Conservation (phyloP, 23 tunicate species). For the Phallusia fumigata region DNA sequence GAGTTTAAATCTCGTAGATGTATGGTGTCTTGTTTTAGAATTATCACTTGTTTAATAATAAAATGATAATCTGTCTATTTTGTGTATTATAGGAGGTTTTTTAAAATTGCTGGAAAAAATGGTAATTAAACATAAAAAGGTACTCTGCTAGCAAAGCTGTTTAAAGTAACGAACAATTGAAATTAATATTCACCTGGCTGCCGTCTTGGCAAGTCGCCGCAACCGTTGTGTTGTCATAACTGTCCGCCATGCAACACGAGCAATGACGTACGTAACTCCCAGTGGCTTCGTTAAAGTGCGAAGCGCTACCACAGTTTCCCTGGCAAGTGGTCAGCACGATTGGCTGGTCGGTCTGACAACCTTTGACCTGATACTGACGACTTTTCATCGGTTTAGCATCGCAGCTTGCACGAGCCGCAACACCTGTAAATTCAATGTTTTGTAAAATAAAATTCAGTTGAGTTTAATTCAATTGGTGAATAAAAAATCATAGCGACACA, state of each 20-base stretch:
- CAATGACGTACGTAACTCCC: slow-evolving; percentile 40
- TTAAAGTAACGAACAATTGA: too few species aligned
- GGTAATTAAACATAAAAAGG: too few species aligned
- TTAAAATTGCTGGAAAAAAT: too few species aligned
- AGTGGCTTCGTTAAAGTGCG: slow-evolving; percentile 44
- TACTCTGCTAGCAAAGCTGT: not conserved
- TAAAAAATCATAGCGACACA: too few species aligned
- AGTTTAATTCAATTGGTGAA: too few species aligned
- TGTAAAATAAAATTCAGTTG: too few species aligned
- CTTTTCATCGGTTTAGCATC: not conserved
- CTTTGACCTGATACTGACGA: not conserved
- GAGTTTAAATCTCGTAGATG: too few species aligned
- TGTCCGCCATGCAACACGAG: slow-evolving; percentile 44
- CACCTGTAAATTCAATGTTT: slow-evolving; percentile 29
- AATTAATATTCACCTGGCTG: not conserved
- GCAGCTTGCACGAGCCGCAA: slow-evolving; percentile 15
- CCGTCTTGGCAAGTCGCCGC: slow-evolving; percentile 50
- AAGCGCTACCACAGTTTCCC: slow-evolving; percentile 47
- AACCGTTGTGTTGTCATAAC: slow-evolving; percentile 28
- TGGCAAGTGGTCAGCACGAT: slow-evolving; percentile 33
- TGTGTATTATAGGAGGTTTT: too few species aligned
- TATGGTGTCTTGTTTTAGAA: too few species aligned
- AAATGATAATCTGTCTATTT: too few species aligned
- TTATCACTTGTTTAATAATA: too few species aligned
- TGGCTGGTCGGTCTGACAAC: slow-evolving; percentile 35